Conservation (phyloP, 92 coral and sea anemone species). For the Phenganax subtilis region DNA sequence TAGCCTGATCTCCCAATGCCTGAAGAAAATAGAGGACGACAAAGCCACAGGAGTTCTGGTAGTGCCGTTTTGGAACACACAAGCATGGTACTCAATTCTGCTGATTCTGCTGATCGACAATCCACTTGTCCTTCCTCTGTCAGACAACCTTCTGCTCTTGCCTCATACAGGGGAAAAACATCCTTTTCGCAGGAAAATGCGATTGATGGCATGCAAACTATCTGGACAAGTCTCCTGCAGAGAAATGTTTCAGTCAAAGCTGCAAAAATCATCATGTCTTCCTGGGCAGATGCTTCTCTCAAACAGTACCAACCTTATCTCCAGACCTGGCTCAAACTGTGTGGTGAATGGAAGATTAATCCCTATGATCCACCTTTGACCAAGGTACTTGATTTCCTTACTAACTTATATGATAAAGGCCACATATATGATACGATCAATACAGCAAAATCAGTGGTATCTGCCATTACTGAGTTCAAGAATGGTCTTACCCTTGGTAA, state of each 20-base stretch:
- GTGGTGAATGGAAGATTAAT: constrained; percentile 42
- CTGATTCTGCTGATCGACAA: constrained; percentile 33
- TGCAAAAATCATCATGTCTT: constrained; percentile 38
- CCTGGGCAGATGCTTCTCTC: constrained; percentile 36
- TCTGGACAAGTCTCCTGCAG: constrained; percentile 29
- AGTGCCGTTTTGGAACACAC: constrained; percentile 41
- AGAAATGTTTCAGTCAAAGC: constrained; percentile 43
- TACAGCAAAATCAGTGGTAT: constrained; percentile 44
- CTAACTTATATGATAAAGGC: constrained; percentile 37
- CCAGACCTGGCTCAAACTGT: constrained; percentile 22
- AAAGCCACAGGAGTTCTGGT: constrained; percentile 31
- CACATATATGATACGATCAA: constrained; percentile 32
- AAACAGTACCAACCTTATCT: constrained; percentile 43
- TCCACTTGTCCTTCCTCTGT: constrained; percentile 34
- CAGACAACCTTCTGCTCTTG: constrained; percentile 19
- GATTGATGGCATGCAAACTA: constrained; percentile 42
- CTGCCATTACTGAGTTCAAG: constrained; percentile 13
- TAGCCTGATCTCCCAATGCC: constrained; percentile 30
- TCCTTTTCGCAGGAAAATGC: constrained; percentile 27
- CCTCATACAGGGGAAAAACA: constrained; percentile 38
- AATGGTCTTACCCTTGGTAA: constrained; percentile 23
- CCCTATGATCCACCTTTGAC: constrained; percentile 44
- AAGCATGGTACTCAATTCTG: constrained; percentile 41
- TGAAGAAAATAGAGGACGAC: constrained; percentile 38
- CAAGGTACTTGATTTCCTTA: constrained; percentile 33